Evolutionary conservation across 2,113 vertebrate genomes (phyloP).

Genomic region (Onychostruthus taczanowskii): DNA sequence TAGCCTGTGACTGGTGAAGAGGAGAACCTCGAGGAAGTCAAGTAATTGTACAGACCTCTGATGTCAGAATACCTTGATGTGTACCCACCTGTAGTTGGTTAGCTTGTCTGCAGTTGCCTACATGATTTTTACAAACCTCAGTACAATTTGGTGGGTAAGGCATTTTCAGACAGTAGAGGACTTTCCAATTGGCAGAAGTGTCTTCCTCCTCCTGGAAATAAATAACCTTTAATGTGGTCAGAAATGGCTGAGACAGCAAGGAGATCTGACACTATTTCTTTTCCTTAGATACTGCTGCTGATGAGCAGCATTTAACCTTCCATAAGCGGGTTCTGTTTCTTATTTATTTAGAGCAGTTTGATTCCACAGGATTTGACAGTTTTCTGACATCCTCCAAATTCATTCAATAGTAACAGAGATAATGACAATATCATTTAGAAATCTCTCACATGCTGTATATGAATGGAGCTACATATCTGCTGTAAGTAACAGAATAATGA

Average conservation of each 20-base stretch:
- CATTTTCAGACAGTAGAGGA: neutral
- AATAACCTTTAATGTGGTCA: neutral
- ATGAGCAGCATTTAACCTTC: conserved; percentile 62
- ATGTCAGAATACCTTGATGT: neutral
- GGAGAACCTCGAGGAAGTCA: neutral
- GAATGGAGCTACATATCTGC: conserved; percentile 27
- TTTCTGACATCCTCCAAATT: conserved; percentile 51
- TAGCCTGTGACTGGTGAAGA: neutral
- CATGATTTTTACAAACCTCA: neutral
- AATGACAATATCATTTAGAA: conserved; percentile 65
- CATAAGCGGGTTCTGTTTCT: conserved; percentile 43
- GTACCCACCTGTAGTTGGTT: neutral
- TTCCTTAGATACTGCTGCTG: conserved; percentile 8
- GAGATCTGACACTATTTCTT: conserved; percentile 1
- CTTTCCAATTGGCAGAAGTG: neutral
- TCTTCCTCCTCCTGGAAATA: neutral
- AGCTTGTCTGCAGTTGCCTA: neutral
- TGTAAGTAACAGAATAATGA: conserved; percentile 59
- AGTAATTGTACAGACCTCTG: neutral
- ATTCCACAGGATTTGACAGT: conserved; percentile 53
- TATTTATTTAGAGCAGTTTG: conserved; percentile 52
- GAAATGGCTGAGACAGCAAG: conserved; percentile 20
- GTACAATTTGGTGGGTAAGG: neutral
- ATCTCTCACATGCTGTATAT: neutral
- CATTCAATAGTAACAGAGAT: conserved; percentile 54